Evolutionary conservation across 1,140 invertebrate genomes (phyloP).

Genomic region (Sipha flava): DNA sequence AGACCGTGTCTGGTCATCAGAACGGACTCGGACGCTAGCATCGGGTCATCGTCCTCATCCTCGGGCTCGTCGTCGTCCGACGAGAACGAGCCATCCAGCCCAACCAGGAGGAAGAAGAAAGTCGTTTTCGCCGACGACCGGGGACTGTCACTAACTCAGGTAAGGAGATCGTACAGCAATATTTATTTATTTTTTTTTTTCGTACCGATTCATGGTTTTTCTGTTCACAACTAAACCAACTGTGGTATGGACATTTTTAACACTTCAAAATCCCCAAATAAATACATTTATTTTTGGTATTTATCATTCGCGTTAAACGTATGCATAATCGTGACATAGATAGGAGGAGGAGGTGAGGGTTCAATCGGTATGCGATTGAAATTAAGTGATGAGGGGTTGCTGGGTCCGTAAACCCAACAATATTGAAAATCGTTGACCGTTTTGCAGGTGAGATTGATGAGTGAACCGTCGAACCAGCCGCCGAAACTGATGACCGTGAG

Average conservation of each 20-base stretch:
- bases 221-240: too few relatives aligned
- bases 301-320: too few relatives aligned
- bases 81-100: slow-evolving; percentile 43
- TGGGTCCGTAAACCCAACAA: too few relatives aligned
- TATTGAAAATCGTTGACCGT: neutral
- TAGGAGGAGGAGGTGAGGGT: too few relatives aligned
- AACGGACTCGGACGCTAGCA: slow-evolving; percentile 38
- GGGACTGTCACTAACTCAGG: slow-evolving; percentile 73
- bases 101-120: slow-evolving; percentile 60
- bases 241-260: too few relatives aligned
- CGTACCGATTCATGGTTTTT: neutral
- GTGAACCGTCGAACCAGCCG: slow-evolving; percentile 14
- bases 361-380: too few relatives aligned
- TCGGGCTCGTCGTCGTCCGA: slow-evolving; percentile 33
- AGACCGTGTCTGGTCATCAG: slow-evolving; percentile 47
- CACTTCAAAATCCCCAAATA: too few relatives aligned
- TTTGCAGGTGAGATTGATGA: slow-evolving; percentile 7
- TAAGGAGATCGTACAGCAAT: slow-evolving; percentile 41
- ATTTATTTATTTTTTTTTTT: too few relatives aligned
- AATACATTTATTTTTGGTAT: too few relatives aligned
- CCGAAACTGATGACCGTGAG: slow-evolving; percentile 5
- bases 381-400: too few relatives aligned
- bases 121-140: slow-evolving; percentile 91
- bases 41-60: neutral
- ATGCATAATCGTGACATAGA: too few relatives aligned